Conservation (phyloP, 2,797 vertebrate species). For the Graptemys geographica region DNA sequence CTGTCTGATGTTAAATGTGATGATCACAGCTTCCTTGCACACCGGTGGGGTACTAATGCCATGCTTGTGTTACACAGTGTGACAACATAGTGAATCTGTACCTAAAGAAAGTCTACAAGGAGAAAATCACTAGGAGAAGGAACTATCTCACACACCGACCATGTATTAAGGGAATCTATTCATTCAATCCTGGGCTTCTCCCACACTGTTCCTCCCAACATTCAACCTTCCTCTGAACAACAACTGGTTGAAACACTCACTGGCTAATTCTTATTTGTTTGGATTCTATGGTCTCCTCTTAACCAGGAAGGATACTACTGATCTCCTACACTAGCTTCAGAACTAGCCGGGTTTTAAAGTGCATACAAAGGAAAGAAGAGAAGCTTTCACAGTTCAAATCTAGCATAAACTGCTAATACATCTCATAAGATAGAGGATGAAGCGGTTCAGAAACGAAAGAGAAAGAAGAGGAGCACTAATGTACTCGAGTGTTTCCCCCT, state of each 20-base stretch:
- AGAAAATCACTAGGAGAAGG: background rate
- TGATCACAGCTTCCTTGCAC: background rate
- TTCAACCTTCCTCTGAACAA: background rate
- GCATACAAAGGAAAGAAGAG: background rate
- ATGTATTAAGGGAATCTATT: background rate
- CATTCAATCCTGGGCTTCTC: background rate
- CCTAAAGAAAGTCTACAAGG: background rate
- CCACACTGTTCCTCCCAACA: background rate
- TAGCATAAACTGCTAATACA: background rate
- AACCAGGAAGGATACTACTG: accelerated
- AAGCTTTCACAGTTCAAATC: background rate
- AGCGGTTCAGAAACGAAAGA: background rate
- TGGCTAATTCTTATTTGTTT: accelerated
- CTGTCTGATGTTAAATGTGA: background rate
- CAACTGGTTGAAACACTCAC: background rate
- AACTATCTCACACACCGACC: background rate
- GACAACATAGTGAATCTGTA: accelerated
- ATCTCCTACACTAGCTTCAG: background rate
- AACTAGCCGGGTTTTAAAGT: background rate
- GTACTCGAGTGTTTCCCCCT: background rate
- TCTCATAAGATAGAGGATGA: background rate
- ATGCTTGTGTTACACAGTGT: accelerated
- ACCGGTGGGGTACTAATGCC: background rate
- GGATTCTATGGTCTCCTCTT: background rate
- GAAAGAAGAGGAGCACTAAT: background rate